Percentiles rank a stretch among this genome's conserved stretches.
These are phyloP conservation scores for Holcopasites calliopsidis DNA, from an alignment of 1,140 invertebrate species.

Conservation along the genomic window DNA sequence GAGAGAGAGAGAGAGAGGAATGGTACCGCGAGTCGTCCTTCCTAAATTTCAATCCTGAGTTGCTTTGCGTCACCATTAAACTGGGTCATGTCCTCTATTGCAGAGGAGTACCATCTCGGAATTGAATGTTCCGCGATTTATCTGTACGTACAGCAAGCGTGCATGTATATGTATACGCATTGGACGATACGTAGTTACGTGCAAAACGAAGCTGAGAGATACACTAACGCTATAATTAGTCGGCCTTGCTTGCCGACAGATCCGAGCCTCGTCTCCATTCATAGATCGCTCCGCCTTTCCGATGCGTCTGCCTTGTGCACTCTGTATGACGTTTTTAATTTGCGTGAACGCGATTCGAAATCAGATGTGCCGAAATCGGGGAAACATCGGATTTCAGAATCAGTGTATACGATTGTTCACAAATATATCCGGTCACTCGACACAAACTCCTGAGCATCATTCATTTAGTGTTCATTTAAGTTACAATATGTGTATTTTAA, in stretches of 20 bases:
- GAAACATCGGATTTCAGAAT: too few relatives aligned
- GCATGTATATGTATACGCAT: constrained; percentile 21
- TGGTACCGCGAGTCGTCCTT: constrained; percentile 39
- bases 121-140: constrained; percentile 37
- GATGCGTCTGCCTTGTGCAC: not conserved
- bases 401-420: too few relatives aligned
- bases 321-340: not conserved
- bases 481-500: too few relatives aligned
- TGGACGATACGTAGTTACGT: constrained; percentile 54
- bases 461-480: too few relatives aligned
- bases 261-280: constrained; percentile 73
- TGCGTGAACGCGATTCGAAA: not conserved
- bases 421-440: too few relatives aligned
- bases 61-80: constrained; percentile 46
- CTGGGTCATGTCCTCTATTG: constrained; percentile 56
- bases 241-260: constrained; percentile 73
- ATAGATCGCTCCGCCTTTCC: constrained; percentile 67
- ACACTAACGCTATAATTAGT: constrained; percentile 75
- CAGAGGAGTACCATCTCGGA: constrained; percentile 45
- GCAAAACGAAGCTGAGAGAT: constrained; percentile 58
- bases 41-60: constrained; percentile 56
- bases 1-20: not conserved
- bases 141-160: not conserved
- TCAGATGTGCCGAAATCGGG: too few relatives aligned
- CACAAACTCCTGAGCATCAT: too few relatives aligned